Percentiles rank a stretch among this genome's conserved stretches.
These are phyloP conservation scores for Podilymbus podiceps DNA, from an alignment of 2,113 vertebrate species.

Conservation along the genomic window DNA sequence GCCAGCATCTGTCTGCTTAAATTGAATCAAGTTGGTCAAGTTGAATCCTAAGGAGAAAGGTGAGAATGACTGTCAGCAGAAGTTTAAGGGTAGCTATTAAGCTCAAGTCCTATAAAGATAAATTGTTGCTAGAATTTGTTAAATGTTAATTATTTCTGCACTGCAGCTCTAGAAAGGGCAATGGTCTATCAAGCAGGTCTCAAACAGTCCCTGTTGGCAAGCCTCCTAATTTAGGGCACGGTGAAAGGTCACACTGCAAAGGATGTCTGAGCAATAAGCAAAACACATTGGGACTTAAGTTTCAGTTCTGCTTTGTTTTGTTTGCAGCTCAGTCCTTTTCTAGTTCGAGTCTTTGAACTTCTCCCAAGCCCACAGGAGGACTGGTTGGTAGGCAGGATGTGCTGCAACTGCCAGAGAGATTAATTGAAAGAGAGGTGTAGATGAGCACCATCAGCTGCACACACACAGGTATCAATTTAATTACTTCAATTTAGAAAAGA, in stretches of 20 bases:
- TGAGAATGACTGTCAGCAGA: neutral
- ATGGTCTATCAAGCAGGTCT: neutral
- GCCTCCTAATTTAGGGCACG: neutral
- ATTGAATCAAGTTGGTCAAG: neutral
- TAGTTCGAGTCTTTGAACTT: constrained; percentile 9
- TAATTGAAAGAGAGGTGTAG: constrained; percentile 17
- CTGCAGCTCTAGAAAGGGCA: neutral
- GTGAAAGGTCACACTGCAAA: neutral
- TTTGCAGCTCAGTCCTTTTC: neutral
- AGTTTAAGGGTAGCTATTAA: neutral
- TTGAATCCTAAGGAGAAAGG: neutral
- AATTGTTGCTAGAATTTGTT: neutral
- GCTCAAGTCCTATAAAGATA: neutral
- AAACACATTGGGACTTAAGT: neutral
- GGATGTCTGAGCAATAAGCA: neutral
- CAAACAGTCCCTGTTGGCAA: neutral
- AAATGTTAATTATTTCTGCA: neutral
- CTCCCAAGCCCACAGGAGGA: neutral
- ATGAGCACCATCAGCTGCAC: neutral
- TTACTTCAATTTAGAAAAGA: neutral
- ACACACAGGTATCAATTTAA: neutral
- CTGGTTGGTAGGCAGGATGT: constrained; percentile 19
- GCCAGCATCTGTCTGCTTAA: neutral
- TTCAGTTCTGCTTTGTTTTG: constrained; percentile 46
- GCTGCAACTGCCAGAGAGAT: constrained; percentile 21